Conservation (phyloP, 2,797 vertebrate species). For the Centroberyx gerrardi region DNA sequence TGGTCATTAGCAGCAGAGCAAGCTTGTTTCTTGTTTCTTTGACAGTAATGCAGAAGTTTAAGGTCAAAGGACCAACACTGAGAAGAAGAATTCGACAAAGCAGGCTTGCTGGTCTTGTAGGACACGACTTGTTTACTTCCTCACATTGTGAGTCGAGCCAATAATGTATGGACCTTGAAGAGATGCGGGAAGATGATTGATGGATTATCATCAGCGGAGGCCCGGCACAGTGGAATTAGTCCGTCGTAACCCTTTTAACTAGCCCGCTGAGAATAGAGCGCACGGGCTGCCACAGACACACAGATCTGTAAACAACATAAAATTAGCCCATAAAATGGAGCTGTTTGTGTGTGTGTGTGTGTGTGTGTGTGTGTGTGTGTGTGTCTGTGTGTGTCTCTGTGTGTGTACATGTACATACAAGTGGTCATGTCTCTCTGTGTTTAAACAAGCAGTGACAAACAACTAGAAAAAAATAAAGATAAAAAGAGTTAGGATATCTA, state of each 20-base stretch:
- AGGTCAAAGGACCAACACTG: neutral
- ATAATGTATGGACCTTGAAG: constrained; percentile 40
- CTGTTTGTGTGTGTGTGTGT: constrained; percentile 14
- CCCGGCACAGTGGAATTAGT: constrained; percentile 66
- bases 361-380: constrained; percentile 6
- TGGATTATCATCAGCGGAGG: constrained; percentile 69
- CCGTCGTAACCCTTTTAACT: constrained; percentile 71
- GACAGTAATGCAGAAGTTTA: neutral
- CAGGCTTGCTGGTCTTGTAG: neutral
- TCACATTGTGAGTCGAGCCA: constrained; percentile 39
- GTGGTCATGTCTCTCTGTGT: neutral
- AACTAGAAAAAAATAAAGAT: no score
- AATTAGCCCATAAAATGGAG: constrained; percentile 70
- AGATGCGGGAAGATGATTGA: constrained; percentile 63
- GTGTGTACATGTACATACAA: constrained; percentile 20
- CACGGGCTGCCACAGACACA: constrained; percentile 41
- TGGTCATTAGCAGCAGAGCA: constrained; percentile 16
- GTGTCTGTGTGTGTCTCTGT: constrained; percentile 11
- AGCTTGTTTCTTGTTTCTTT: constrained; percentile 32
- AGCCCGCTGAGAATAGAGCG: constrained; percentile 66
- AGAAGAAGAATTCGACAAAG: constrained; percentile 22
- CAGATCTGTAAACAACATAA: constrained; percentile 75
- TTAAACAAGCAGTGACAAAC: no score
- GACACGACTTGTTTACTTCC: constrained; percentile 40
- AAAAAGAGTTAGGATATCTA: no score